A percentile compares a stretch with the other conserved stretches of the same genome.
phyloP scores from a whole-genome alignment of 2,888 invertebrate species.

The Leucophora obtusa region DNA sequence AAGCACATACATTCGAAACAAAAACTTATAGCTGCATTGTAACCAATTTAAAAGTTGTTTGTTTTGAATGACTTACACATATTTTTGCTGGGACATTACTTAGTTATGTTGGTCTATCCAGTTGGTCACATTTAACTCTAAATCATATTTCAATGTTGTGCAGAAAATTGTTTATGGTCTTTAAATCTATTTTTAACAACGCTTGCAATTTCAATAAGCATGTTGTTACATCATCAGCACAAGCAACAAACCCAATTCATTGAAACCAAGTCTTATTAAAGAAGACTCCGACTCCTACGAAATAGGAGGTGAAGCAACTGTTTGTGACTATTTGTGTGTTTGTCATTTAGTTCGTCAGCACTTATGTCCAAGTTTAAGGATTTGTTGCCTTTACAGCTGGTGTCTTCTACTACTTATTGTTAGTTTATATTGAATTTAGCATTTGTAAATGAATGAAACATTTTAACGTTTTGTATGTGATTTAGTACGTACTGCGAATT shows the following conservation, averaged over 20 bases:
- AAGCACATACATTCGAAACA: too few species aligned
- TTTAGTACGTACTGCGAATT: too few species aligned
- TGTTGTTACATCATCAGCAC: background rate
- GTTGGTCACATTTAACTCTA: background rate
- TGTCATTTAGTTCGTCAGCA: constrained; percentile 27
- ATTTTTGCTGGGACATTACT: too few species aligned
- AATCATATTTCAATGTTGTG: constrained; percentile 5
- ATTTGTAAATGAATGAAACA: constrained; percentile 26
- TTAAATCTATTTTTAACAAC: constrained; percentile 30
- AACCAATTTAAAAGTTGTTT: too few species aligned
- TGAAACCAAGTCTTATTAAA: background rate
- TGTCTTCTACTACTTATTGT: constrained; percentile 1
- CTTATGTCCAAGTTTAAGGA: constrained; percentile 36
- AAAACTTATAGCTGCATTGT: too few species aligned
- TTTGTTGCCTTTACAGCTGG: constrained; percentile 33
- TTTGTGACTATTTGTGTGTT: background rate
- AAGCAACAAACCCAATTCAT: constrained; percentile 17
- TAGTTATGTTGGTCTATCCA: too few species aligned
- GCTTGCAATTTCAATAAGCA: constrained; percentile 34
- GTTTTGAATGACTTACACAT: too few species aligned
- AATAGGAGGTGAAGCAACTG: background rate
- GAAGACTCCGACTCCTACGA: constrained; percentile 3
- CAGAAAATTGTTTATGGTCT: constrained; percentile 11
- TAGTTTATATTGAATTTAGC: constrained; percentile 6
- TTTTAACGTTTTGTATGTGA: constrained; percentile 1